These are phyloP conservation scores for Philonicus albiceps DNA, from an alignment of 2,888 invertebrate genomes.

Conservation along the genomic window DNA sequence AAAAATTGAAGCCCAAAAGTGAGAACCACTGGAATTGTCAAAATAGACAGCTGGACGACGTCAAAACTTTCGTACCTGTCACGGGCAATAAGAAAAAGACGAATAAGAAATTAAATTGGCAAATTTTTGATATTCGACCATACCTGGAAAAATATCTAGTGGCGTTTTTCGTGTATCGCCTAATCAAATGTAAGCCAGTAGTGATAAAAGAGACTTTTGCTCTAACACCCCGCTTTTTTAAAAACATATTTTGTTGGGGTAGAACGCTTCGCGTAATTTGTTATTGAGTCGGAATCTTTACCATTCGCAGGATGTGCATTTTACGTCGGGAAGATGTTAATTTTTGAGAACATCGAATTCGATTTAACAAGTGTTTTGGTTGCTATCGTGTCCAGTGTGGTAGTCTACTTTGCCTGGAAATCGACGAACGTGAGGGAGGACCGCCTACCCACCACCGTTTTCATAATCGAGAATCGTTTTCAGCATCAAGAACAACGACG, in stretches of 20 bases:
- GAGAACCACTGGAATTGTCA: background rate
- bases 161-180: background rate
- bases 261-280: background rate
- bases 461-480: conserved; percentile 51
- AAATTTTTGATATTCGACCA: background rate
- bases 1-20: background rate
- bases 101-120: background rate
- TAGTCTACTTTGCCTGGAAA: conserved; percentile 76
- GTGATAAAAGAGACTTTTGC: background rate
- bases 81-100: background rate
- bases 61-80: background rate
- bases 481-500: conserved; percentile 14
- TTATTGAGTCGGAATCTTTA: background rate
- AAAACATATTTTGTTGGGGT: background rate
- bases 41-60: background rate
- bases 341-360: conserved; percentile 80
- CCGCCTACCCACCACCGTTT: conserved; percentile 50
- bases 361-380: conserved; percentile 75
- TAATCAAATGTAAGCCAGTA: background rate
- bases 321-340: conserved; percentile 67
- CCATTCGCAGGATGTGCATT: background rate
- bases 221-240: background rate
- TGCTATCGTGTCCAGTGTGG: conserved; percentile 66
- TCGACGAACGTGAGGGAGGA: conserved; percentile 67
- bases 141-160: background rate